A percentile compares a stretch with the other conserved stretches of the same genome.
Evolutionary conservation across 2,797 vertebrate genomes (phyloP).

Genomic region (Aphelocoma californica): DNA sequence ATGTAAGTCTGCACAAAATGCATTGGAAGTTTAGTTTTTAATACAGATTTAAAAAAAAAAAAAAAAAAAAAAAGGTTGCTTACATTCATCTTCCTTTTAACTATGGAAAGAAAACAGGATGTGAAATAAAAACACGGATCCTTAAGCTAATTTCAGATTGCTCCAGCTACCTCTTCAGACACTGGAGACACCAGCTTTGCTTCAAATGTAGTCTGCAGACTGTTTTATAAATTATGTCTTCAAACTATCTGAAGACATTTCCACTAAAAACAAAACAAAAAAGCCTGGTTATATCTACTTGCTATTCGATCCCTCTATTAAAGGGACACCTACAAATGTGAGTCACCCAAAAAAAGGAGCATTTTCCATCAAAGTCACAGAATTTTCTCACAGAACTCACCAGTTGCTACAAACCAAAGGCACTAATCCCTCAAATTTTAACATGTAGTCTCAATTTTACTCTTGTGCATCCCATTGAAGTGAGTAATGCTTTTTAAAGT

Average conservation of each 20-base stretch:
- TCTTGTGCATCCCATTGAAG: neutral
- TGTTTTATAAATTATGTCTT: neutral
- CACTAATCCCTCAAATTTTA: neutral
- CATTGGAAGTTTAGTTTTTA: neutral
- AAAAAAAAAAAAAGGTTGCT: neutral
- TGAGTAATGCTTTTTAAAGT: neutral
- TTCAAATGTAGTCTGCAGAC: neutral
- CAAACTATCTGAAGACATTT: neutral
- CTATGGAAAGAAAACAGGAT: neutral
- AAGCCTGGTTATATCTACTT: neutral
- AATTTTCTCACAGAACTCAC: neutral
- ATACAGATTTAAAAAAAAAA: neutral
- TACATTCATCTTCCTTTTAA: neutral
- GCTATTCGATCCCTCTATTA: neutral
- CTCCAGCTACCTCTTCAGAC: neutral
- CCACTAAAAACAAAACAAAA: neutral
- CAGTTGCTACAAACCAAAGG: neutral
- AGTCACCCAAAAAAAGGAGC: neutral
- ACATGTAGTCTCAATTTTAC: neutral
- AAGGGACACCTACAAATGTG: neutral
- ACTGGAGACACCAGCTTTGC: neutral
- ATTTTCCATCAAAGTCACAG: neutral
- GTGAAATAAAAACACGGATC: neutral
- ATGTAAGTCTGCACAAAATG: neutral
- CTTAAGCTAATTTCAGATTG: neutral